phyloP scores from a whole-genome alignment of 2,113 vertebrate genomes.

The Riparia riparia region DNA sequence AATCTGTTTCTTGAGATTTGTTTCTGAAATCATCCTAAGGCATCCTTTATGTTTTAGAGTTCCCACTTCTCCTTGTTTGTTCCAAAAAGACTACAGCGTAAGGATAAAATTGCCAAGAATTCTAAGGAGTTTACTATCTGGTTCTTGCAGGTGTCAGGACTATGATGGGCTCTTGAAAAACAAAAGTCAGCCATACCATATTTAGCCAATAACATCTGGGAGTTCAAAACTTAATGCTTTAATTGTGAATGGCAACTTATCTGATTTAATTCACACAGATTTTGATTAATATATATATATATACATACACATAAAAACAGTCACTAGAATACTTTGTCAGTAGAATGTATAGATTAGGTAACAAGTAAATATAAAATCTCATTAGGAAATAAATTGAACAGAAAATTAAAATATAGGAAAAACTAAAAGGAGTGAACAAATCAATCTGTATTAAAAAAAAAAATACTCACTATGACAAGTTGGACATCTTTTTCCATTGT shows the following conservation, averaged over 20 bases:
- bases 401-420: constrained; percentile 17
- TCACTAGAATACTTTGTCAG: background rate
- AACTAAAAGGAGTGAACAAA: constrained; percentile 35
- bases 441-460: constrained; percentile 16
- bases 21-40: background rate
- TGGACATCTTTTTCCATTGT: constrained; percentile 93
- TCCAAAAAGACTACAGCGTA: background rate
- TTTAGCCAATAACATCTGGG: background rate
- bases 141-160: background rate
- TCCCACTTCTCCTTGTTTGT: background rate
- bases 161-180: background rate
- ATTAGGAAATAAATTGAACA: background rate
- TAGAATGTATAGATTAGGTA: background rate
- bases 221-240: background rate
- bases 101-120: background rate
- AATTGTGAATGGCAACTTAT: background rate
- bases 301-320: background rate
- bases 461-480: constrained; percentile 94
- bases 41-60: background rate
- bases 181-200: background rate
- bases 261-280: background rate
- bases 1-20: background rate
- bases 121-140: background rate
- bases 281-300: background rate
- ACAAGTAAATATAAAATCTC: constrained; percentile 2